Conservation (phyloP, 2,797 vertebrate species). For the Siniperca scherzeri region DNA sequence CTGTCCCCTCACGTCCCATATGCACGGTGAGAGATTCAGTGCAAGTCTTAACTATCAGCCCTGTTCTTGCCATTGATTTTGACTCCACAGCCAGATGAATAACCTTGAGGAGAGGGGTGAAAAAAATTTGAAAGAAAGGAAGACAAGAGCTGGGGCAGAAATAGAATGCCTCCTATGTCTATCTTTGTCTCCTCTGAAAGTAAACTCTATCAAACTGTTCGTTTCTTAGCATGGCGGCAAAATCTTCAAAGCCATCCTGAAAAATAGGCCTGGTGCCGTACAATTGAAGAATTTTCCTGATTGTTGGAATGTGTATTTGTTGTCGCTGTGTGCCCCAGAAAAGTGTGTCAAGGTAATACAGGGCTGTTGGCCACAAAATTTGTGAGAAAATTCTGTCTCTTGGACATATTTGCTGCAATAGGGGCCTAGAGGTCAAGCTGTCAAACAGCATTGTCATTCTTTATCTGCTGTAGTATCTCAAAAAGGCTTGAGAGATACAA, state of each 20-base stretch:
- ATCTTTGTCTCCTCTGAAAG: slow-evolving; percentile 35
- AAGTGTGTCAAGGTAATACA: slow-evolving; percentile 26
- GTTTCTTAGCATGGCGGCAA: slow-evolving; percentile 21
- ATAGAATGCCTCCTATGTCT: slow-evolving; percentile 36
- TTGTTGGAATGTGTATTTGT: slow-evolving; percentile 8
- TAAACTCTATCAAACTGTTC: slow-evolving; percentile 47
- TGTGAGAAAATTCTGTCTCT: slow-evolving; percentile 22
- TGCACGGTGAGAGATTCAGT: slow-evolving; percentile 33
- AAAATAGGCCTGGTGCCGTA: not conserved
- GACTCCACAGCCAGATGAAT: slow-evolving; percentile 54
- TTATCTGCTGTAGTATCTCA: slow-evolving; percentile 17
- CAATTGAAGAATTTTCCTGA: slow-evolving; percentile 15
- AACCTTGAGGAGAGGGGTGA: slow-evolving; percentile 55
- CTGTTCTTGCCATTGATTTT: slow-evolving; percentile 61
- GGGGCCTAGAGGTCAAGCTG: slow-evolving; percentile 22
- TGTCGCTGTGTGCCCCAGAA: not conserved
- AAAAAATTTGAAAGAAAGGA: slow-evolving; percentile 19
- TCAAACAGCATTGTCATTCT: not conserved
- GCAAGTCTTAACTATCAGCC: slow-evolving; percentile 42
- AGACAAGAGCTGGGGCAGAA: slow-evolving; percentile 40
- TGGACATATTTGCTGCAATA: slow-evolving; percentile 29
- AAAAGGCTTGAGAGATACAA: slow-evolving; percentile 12
- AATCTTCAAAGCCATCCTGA: slow-evolving; percentile 33
- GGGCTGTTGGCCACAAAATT: slow-evolving; percentile 15
- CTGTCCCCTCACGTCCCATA: slow-evolving; percentile 60